Percentiles rank a stretch among this genome's conserved stretches.
phyloP scores from a whole-genome alignment of 2,888 invertebrate species.

The Acanthosoma haemorrhoidale region DNA sequence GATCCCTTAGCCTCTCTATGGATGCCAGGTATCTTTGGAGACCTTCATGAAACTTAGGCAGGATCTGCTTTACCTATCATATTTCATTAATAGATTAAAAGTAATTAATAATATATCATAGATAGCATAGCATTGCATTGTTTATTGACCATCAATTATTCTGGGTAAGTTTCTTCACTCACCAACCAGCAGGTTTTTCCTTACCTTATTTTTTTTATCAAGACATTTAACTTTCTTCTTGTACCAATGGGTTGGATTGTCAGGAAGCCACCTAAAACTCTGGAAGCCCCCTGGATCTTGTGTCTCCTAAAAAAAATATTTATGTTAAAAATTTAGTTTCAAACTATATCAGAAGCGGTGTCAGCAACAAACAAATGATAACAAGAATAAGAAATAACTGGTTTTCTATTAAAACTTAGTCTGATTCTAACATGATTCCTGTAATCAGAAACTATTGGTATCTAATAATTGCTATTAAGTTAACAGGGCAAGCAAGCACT shows the following conservation, averaged over 20 bases:
- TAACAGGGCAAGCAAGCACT: too few relatives aligned
- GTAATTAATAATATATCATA: not conserved
- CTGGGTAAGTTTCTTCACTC: not conserved
- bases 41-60: slow-evolving; percentile 55
- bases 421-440: too few relatives aligned
- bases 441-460: too few relatives aligned
- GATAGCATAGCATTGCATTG: not conserved
- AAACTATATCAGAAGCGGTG: too few relatives aligned
- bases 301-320: too few relatives aligned
- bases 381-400: too few relatives aligned
- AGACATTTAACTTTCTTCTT: slow-evolving; percentile 46
- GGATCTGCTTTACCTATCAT: slow-evolving; percentile 52
- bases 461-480: too few relatives aligned
- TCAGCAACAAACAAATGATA: too few relatives aligned
- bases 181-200: too few relatives aligned
- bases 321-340: too few relatives aligned
- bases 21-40: slow-evolving; percentile 52
- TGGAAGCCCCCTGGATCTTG: too few relatives aligned
- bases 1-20: slow-evolving; percentile 47
- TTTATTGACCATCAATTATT: not conserved
- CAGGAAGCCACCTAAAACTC: slow-evolving; percentile 50
- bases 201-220: slow-evolving; percentile 46
- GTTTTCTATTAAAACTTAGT: too few relatives aligned
- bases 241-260: slow-evolving; percentile 47
- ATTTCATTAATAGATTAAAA: not conserved